phyloP scores from a whole-genome alignment of 2,797 vertebrate genomes.

The Esox masquinongy region DNA sequence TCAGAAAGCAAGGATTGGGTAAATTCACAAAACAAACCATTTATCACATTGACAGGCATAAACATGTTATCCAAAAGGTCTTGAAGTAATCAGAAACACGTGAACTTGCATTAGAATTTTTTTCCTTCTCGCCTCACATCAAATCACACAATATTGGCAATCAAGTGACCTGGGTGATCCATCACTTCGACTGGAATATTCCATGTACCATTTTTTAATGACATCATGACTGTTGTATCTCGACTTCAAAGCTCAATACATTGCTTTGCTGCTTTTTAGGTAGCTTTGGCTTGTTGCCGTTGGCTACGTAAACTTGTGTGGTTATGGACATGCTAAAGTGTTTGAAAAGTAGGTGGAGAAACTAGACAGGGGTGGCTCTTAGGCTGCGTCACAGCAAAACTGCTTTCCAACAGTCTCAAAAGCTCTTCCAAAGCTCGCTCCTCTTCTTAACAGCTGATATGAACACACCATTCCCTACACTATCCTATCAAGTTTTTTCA shows the following conservation, averaged over 20 bases:
- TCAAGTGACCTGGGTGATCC: conserved; percentile 33
- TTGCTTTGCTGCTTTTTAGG: neutral
- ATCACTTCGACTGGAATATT: conserved; percentile 29
- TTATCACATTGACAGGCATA: conserved; percentile 56
- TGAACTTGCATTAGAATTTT: conserved; percentile 23
- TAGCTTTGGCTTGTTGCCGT: neutral
- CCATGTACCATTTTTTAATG: conserved; percentile 44
- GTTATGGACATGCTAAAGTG: neutral
- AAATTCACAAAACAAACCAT: conserved; percentile 51
- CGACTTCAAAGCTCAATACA: conserved; percentile 35
- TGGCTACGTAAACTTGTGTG: neutral
- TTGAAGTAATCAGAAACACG: conserved; percentile 59
- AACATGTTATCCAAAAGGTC: conserved; percentile 44
- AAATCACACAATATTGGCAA: conserved; percentile 35
- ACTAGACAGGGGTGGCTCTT: neutral
- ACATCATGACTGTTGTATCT: conserved; percentile 36
- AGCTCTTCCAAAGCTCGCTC: neutral
- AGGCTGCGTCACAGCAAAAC: neutral
- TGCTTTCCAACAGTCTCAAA: neutral
- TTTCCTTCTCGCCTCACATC: conserved; percentile 32
- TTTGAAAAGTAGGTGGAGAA: neutral
- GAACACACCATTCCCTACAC: neutral
- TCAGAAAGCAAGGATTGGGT: conserved; percentile 29
- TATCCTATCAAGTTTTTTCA: neutral
- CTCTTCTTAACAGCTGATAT: neutral